Conservation (phyloP, 2,113 vertebrate genomes). For the chimpanzee (Pan troglodytes) region NHGRI_mPanTro3-v2.1_pri NC_072398.2:133671501-133672000, state of each 20-base stretch:
- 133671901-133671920: not conserved
- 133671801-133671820: not conserved
- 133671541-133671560: not conserved
- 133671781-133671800: not conserved
- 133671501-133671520: not conserved
- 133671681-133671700: not conserved
- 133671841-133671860: not conserved
- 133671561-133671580: not conserved
- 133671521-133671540: not conserved
- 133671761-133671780: not conserved
- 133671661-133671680: not conserved
- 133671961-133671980: not conserved
- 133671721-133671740: not conserved
- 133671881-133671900: not conserved
- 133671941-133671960: not conserved
- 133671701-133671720: not conserved
- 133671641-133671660: not conserved
- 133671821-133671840: not conserved
- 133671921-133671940: not conserved
- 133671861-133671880: not conserved
- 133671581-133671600: not conserved
- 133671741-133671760: not conserved
- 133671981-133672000: not conserved
- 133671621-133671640: not conserved
- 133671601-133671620: not conserved